These are phyloP conservation scores for Percopsis transmontana DNA, from an alignment of 2,113 vertebrate genomes.

Conservation along the genomic window DNA sequence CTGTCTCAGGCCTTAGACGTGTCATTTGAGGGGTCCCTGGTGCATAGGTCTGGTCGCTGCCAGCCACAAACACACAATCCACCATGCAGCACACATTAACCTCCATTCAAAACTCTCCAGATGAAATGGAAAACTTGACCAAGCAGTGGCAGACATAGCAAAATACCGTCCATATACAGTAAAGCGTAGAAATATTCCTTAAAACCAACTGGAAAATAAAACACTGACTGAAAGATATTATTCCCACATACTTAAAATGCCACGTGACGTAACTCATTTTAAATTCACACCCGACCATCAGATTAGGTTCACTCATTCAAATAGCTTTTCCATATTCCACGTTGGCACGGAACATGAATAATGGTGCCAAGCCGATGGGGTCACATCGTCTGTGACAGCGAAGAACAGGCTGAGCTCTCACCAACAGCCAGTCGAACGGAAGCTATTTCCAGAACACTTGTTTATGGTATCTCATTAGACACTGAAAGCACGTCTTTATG, in stretches of 20 bases:
- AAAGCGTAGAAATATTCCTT: constrained; percentile 1
- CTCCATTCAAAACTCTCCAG: constrained; percentile 36
- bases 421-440: constrained; percentile 3
- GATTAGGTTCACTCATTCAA: background rate
- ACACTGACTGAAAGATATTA: background rate
- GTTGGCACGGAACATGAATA: background rate
- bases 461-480: constrained; percentile 2
- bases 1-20: constrained; percentile 45
- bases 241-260: background rate
- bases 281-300: background rate
- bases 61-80: constrained; percentile 48
- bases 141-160: background rate
- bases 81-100: constrained; percentile 42
- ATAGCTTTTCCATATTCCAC: background rate
- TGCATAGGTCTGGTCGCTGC: constrained; percentile 42
- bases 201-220: constrained; percentile 16
- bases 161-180: constrained; percentile 8
- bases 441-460: background rate
- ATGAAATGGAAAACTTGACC: constrained; percentile 36
- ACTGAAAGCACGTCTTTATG: background rate
- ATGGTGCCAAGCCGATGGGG: background rate
- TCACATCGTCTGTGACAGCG: background rate
- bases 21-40: constrained; percentile 41
- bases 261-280: background rate
- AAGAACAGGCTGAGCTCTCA: constrained; percentile 4